These are phyloP conservation scores for Balearica regulorum DNA, from an alignment of 2,797 vertebrate species.

Conservation along the genomic window DNA sequence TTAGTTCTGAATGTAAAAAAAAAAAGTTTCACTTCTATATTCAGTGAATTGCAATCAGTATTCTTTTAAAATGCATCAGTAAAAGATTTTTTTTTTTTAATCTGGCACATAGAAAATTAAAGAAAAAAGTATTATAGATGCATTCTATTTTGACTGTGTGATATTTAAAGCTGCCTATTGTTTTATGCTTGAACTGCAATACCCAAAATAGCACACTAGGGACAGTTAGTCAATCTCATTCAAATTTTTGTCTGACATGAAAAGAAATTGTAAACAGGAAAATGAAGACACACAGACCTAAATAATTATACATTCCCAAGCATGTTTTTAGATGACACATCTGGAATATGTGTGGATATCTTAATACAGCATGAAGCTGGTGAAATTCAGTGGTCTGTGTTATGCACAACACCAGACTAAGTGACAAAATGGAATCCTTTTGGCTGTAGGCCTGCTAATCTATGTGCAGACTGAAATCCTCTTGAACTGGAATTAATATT, in stretches of 20 bases:
- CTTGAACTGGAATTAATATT: conserved; percentile 8
- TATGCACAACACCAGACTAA: background rate
- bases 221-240: background rate
- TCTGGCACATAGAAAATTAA: accelerated
- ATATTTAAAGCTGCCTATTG: background rate
- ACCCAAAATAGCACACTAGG: background rate
- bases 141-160: background rate
- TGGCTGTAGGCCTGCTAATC: background rate
- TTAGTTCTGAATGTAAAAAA: background rate
- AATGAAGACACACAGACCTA: background rate
- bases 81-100: background rate
- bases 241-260: background rate
- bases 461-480: background rate
- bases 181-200: background rate
- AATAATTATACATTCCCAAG: background rate
- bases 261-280: background rate
- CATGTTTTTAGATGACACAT: background rate
- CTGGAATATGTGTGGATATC: background rate
- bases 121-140: background rate
- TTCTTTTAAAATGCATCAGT: background rate
- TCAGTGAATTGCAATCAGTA: background rate
- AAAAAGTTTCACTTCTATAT: background rate
- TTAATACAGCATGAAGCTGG: background rate
- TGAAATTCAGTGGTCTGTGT: background rate
- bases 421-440: background rate